Base-by-base conservation (phyloP, 2,888 invertebrate genomes). In the Catocala nupta region DNA sequence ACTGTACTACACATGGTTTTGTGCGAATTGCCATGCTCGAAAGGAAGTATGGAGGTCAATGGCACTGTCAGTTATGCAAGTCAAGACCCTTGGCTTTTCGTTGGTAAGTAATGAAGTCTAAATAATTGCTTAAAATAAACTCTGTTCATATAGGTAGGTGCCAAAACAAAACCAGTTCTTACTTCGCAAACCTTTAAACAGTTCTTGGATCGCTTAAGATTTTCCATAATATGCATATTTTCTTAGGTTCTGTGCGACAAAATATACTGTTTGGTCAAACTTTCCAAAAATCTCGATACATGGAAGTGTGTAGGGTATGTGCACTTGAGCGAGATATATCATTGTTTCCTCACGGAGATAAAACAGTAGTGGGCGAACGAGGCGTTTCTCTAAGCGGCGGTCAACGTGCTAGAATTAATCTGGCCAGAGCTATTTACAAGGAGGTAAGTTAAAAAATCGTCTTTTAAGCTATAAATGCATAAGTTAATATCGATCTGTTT, bases 201-300 rank as follows among this genome's bases (percentile, higher is more conserved):
- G 16, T 16, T 16, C 16, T 16, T 25, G 4, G 25, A 25, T 25
- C 25, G 25, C 25, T 25, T 25, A 25, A 25, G 25, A 25, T 25
- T 25, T 25, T 39, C 6, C 8, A n/a, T n/a, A 1, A 3, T 25
- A 25, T 25, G 25, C 25, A 25, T 25, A 1, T 25, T 58, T 52
- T 71, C 63, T 5, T 65, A 90, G 95, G 96, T 6, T 97, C 97
- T 25, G 96, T 99, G 0, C 95, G 97, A 10, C 98, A 99, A 85
- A 99, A 99, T 85, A 98, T 99, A 75, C 88, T 98, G 0, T 99
- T 99, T 85, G 99, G 99, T 0, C 95, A 95, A 81, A 95, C 95
- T 70, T 96, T 95, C 93, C 95, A 85, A 55, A 93, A 88, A 63
- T 67, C 88, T 10, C 94, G 95, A 16, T 96, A 95, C 78, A 96